These are phyloP conservation scores for Melangyna quadrimaculata DNA, from an alignment of 2,888 invertebrate genomes.

Conservation along the genomic window DNA sequence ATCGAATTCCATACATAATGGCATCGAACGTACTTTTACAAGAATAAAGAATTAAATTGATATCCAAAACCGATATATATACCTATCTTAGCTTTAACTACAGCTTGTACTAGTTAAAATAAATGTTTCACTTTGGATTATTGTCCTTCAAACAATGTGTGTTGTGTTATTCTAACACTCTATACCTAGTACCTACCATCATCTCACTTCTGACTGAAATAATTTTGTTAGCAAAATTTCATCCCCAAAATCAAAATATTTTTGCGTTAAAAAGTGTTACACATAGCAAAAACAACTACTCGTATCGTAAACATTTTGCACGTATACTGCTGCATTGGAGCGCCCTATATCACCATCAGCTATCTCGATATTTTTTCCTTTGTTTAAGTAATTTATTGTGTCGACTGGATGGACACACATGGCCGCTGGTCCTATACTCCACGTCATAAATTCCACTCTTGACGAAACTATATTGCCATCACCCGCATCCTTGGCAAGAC, in stretches of 20 bases:
- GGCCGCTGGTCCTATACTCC: not conserved
- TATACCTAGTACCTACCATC: not conserved
- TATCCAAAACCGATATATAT: too few species aligned
- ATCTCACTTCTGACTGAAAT: conserved; percentile 8
- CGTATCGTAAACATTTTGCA: not conserved
- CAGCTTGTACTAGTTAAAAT: not conserved
- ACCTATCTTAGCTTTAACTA: not conserved
- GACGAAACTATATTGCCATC: conserved; percentile 30
- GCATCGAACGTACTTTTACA: too few species aligned
- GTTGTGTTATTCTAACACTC: not conserved
- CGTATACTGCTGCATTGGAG: not conserved
- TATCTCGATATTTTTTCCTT: conserved; percentile 14
- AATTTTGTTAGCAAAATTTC: conserved; percentile 26
- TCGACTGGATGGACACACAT: conserved; percentile 43
- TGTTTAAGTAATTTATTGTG: conserved; percentile 51
- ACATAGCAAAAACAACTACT: too few species aligned
- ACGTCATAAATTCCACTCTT: conserved; percentile 34
- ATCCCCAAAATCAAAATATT: conserved; percentile 53
- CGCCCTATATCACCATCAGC: too few species aligned
- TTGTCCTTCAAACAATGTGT: conserved; percentile 1
- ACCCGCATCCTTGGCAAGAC: not conserved
- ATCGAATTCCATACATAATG: too few species aligned
- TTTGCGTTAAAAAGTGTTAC: conserved; percentile 36
- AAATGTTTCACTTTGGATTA: conserved; percentile 2
- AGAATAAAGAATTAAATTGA: too few species aligned